Percentiles rank a stretch among this genome's conserved stretches.
Conservation (phyloP, 1,140 invertebrate genomes). For the Temnothorax longispinosus region DNA sequence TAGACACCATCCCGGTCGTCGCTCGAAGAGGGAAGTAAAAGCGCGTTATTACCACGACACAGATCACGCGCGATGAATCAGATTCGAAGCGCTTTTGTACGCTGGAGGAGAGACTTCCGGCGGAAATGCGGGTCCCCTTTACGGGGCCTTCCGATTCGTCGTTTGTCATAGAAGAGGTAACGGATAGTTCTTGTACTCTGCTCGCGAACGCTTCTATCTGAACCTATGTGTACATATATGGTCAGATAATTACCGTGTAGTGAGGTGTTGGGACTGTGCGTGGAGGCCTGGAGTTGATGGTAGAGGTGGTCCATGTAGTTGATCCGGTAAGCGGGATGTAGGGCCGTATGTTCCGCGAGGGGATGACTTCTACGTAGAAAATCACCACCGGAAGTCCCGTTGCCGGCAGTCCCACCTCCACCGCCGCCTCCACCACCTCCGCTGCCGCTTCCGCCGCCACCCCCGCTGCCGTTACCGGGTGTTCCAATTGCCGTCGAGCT, state of each 20-base stretch:
- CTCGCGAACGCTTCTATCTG: background rate
- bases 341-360: conserved; percentile 83
- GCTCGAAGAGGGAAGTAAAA: conserved; percentile 26
- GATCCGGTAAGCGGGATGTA: conserved; percentile 85
- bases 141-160: conserved; percentile 6
- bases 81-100: conserved; percentile 28
- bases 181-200: background rate
- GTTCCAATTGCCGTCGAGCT: conserved; percentile 83
- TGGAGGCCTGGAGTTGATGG: conserved; percentile 85
- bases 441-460: conserved; percentile 74
- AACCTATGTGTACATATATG: background rate
- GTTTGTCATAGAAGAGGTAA: background rate
- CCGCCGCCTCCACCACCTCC: conserved; percentile 76
- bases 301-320: conserved; percentile 86
- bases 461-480: conserved; percentile 79
- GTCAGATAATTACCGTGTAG: conserved; percentile 83
- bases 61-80: conserved; percentile 17
- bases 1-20: background rate
- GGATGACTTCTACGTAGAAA: conserved; percentile 85
- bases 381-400: conserved; percentile 82
- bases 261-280: conserved; percentile 87
- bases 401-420: conserved; percentile 77
- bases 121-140: conserved; percentile 82
- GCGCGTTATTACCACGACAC: conserved; percentile 2
- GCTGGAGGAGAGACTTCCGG: conserved; percentile 75